A percentile compares a stretch with the other conserved stretches of the same genome.
These are phyloP conservation scores for Melanchra persicariae DNA, from an alignment of 2,888 invertebrate genomes.

Conservation along the genomic window DNA sequence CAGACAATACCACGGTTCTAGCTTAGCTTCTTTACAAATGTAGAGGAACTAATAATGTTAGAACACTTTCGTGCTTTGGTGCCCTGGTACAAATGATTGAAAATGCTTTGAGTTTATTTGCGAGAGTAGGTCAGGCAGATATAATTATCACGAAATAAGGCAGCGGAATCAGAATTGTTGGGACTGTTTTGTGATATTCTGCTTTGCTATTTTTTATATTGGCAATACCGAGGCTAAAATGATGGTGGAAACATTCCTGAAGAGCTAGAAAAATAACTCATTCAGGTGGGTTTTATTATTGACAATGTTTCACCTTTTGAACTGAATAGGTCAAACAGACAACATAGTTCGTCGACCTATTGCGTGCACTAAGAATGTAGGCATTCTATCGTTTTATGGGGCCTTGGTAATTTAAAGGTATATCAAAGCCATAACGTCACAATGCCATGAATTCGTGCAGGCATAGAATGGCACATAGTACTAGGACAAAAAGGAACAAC, in stretches of 20 bases:
- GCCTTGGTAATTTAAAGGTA: neutral
- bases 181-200: neutral
- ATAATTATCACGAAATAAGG: neutral
- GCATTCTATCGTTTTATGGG: neutral
- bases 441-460: neutral
- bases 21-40: constrained; percentile 19
- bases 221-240: neutral
- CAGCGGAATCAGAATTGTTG: neutral
- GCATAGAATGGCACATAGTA: neutral
- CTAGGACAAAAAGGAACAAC: constrained; percentile 12
- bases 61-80: constrained; percentile 10
- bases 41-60: constrained; percentile 18
- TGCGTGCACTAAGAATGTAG: neutral
- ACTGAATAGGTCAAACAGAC: neutral
- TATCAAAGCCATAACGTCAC: neutral
- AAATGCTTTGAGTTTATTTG: constrained; percentile 20
- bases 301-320: constrained; percentile 4
- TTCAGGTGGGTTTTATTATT: constrained; percentile 5
- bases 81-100: constrained; percentile 19
- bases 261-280: neutral
- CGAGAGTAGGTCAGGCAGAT: neutral
- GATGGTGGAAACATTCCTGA: neutral
- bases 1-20: constrained; percentile 44
- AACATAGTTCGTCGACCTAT: constrained; percentile 7
- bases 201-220: neutral